Evolutionary conservation across 2,113 vertebrate species (phyloP), one percentile per base, ranked within the genome.

Genomic region (Rattus rattus): DNA sequence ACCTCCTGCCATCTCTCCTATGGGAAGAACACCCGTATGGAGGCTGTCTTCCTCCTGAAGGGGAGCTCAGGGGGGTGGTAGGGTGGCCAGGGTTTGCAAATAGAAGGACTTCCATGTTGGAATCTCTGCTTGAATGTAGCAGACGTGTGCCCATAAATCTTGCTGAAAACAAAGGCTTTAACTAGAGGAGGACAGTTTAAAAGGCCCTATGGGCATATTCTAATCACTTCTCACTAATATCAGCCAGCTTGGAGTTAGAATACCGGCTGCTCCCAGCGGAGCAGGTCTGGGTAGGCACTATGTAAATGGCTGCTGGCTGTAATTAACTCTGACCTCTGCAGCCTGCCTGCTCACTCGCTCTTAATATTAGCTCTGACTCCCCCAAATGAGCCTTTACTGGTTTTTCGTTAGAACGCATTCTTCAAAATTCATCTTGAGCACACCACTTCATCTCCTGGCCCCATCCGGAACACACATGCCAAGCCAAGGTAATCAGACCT

Each of bases 261-360:
- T 26, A 96, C 49, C n/a, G 70, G 22, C 94, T 26, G 97, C 92
- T 98, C 98, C 98, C 98, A 97, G 95, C 6, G 97, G 98, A 98
- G 98, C 98, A 94, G 97, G 96, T 94, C 97, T 0, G 90, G 90
- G 97, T 96, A 96, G 70, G 70, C 94, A 2, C 96, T 91, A 54
- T 79, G 97, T 96, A 96, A 97, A 96, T 94, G 89, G 98, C 98
- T 95, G 96, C 96, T 20, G 97, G 98, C 97, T 98, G 97, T 98
- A 98, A 99, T 98, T 98, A 98, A 98, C 98, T 98, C 98, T 98
- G 98, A 98, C 98, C 98, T 97, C 98, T 88, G 77, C 97, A 88
- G 98, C 97, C 97, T 20, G 93, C 96, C 97, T 86, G 79, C 97
- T 98, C 95, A 26, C 69, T 10, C 0, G 2, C 88, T 94, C 84